These are phyloP conservation scores for Azemiops feae DNA, from an alignment of 2,113 vertebrate genomes.

Conservation along the genomic window DNA sequence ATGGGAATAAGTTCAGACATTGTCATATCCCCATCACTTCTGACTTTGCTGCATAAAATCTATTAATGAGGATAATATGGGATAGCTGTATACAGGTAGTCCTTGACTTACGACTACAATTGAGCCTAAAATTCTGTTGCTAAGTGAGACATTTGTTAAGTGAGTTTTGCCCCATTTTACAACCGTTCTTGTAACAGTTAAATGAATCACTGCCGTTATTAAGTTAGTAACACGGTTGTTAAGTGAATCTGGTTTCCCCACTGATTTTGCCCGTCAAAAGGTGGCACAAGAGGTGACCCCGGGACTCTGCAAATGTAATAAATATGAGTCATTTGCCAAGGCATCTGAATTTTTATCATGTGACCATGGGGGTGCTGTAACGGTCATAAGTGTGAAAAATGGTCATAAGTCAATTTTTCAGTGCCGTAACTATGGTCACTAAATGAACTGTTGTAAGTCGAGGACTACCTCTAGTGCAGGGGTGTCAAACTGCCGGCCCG, in stretches of 20 bases:
- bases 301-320: not conserved
- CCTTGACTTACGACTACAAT: not conserved
- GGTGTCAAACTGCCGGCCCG: too few species aligned
- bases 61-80: not conserved
- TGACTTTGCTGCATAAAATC: not conserved
- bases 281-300: not conserved
- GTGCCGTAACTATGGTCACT: not conserved
- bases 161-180: not conserved
- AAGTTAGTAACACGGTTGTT: not conserved
- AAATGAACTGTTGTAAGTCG: not conserved
- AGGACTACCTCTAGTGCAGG: not conserved
- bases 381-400: not conserved
- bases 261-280: not conserved
- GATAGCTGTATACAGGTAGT: not conserved
- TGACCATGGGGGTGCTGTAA: not conserved
- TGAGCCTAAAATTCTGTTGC: not conserved
- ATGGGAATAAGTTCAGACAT: not conserved
- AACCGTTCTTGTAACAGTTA: not conserved
- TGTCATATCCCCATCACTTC: not conserved
- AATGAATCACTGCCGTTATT: not conserved
- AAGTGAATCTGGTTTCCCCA: not conserved
- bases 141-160: not conserved
- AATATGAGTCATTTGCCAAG: not conserved
- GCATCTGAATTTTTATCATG: not conserved
- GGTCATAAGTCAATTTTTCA: not conserved